Conservation (phyloP, 2,797 vertebrate genomes). For the Apogon talboti region DNA sequence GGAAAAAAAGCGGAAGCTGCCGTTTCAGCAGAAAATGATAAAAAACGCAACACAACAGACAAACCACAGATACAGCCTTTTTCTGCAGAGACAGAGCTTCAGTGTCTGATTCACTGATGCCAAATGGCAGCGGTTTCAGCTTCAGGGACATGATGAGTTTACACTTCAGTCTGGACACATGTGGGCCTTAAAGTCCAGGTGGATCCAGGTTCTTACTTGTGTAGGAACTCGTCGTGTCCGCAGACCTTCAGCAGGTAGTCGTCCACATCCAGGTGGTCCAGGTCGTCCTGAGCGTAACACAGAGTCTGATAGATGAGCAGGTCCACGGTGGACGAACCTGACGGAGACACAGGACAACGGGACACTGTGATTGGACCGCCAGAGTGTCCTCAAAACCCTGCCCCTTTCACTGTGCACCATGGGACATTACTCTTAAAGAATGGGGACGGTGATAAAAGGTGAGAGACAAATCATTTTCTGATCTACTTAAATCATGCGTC, state of each 20-base stretch:
- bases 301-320: conserved; percentile 95
- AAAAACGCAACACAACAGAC: too few species aligned
- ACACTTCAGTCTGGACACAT: too few species aligned
- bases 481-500: too few species aligned
- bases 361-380: too few species aligned
- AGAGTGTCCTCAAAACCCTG: too few species aligned
- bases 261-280: conserved; percentile 86
- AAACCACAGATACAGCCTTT: background rate
- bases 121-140: background rate
- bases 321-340: conserved; percentile 94
- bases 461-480: too few species aligned
- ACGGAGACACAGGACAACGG: conserved; percentile 9
- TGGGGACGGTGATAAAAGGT: too few species aligned
- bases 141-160: background rate
- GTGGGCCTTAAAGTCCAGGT: background rate
- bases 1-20: background rate
- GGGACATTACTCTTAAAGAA: too few species aligned
- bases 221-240: conserved; percentile 91
- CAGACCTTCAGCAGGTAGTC: conserved; percentile 93
- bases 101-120: too few species aligned
- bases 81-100: too few species aligned
- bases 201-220: conserved; percentile 86
- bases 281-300: conserved; percentile 92
- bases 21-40: background rate
- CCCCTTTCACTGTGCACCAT: too few species aligned